phyloP scores from a whole-genome alignment of 2,113 vertebrate species.

The Plecotus auritus region DNA sequence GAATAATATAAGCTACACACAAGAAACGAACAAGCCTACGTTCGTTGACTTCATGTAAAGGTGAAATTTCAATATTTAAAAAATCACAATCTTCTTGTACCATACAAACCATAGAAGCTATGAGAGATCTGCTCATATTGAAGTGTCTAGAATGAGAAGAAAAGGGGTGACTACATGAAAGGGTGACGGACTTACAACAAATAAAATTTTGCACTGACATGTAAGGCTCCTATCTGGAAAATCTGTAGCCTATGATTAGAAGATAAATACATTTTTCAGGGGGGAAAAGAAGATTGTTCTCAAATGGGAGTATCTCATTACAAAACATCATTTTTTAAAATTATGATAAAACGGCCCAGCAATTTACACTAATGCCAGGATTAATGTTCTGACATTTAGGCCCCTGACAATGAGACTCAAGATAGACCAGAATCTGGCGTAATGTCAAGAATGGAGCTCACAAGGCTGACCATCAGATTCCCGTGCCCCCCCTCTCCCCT shows the following conservation, averaged over 20 bases:
- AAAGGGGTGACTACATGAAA: neutral
- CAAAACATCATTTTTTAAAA: neutral
- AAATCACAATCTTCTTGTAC: neutral
- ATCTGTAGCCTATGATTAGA: neutral
- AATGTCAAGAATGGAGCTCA: neutral
- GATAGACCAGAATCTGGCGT: neutral
- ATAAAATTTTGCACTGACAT: neutral
- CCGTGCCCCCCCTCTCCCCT: neutral
- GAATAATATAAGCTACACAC: neutral
- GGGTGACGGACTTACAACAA: neutral
- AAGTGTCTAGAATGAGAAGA: neutral
- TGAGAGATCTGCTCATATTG: neutral
- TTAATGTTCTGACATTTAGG: neutral
- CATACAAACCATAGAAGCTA: neutral
- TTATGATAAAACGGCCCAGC: neutral
- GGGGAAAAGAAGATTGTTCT: neutral
- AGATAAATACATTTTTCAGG: neutral
- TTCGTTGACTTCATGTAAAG: constrained; percentile 29
- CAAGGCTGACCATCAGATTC: neutral
- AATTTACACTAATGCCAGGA: neutral
- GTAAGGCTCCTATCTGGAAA: neutral
- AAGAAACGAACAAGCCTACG: constrained; percentile 5
- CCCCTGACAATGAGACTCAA: neutral
- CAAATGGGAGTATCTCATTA: neutral
- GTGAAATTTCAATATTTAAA: constrained; percentile 65